Evolutionary conservation across 1,140 invertebrate genomes (phyloP).

Genomic region (Neodiprion pinetum): DNA sequence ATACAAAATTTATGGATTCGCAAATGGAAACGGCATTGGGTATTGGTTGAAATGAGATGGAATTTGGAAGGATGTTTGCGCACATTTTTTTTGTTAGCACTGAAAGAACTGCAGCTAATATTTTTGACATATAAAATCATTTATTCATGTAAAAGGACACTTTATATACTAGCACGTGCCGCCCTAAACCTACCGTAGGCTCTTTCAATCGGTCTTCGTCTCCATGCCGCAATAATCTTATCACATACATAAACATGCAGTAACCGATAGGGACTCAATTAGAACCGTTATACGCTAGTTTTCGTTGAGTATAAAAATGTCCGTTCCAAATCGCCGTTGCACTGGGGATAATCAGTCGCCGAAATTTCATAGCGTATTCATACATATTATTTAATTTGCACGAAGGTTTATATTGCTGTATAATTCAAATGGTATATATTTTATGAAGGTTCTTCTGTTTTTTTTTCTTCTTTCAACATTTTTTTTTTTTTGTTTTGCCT

Average conservation of each 20-base stretch:
- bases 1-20: too few species aligned
- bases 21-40: too few species aligned
- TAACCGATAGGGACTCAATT: conserved; percentile 36
- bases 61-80: too few species aligned
- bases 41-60: too few species aligned
- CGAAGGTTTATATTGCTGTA: not conserved
- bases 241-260: conserved; percentile 53
- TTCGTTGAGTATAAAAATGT: not conserved
- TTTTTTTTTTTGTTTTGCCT: conserved; percentile 4
- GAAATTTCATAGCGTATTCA: not conserved
- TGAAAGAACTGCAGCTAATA: too few species aligned
- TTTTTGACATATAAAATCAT: conserved; percentile 57
- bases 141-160: conserved; percentile 61
- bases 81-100: too few species aligned
- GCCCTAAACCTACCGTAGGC: conserved; percentile 46
- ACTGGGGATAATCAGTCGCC: not conserved
- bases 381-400: too few species aligned
- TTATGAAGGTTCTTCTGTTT: not conserved
- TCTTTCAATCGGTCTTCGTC: conserved; percentile 38
- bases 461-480: not conserved
- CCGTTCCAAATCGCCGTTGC: not conserved
- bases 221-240: conserved; percentile 40
- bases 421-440: not conserved
- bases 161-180: conserved; percentile 59
- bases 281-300: conserved; percentile 5